Percentiles rank a stretch among this genome's conserved stretches.
phyloP scores from a whole-genome alignment of 2,888 invertebrate genomes.

The Pemphredon lugubris region DNA sequence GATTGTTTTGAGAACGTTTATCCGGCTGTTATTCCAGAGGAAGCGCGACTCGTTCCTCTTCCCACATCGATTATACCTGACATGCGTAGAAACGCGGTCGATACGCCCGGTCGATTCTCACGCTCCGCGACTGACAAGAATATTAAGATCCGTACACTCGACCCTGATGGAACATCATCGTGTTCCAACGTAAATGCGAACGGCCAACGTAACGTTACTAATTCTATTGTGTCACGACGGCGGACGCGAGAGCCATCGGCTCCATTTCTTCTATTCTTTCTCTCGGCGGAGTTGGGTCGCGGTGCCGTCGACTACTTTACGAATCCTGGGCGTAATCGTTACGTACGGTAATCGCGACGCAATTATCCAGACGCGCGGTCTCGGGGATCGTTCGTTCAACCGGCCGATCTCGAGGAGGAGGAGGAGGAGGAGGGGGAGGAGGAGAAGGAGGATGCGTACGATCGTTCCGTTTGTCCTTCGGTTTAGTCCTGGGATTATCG shows the following conservation, averaged over 20 bases:
- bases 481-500: constrained; percentile 40
- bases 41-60: constrained; percentile 1
- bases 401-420: no score
- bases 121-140: constrained; percentile 26
- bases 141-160: constrained; percentile 28
- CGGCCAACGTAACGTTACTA: constrained; percentile 11
- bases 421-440: not conserved
- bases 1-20: constrained; percentile 1
- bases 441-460: not conserved
- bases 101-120: constrained; percentile 44
- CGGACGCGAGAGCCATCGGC: no score
- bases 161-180: constrained; percentile 1
- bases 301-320: no score
- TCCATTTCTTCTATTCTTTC: no score
- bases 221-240: constrained; percentile 26
- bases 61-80: constrained; percentile 36
- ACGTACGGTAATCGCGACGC: constrained; percentile 56
- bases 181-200: not conserved
- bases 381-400: no score
- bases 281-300: no score
- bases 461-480: constrained; percentile 37
- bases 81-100: constrained; percentile 16
- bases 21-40: not conserved
- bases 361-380: constrained; percentile 34
- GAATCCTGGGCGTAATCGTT: constrained; percentile 51